Evolutionary conservation across 2,797 vertebrate species (phyloP).

Genomic region (Malacoraja senta): DNA sequence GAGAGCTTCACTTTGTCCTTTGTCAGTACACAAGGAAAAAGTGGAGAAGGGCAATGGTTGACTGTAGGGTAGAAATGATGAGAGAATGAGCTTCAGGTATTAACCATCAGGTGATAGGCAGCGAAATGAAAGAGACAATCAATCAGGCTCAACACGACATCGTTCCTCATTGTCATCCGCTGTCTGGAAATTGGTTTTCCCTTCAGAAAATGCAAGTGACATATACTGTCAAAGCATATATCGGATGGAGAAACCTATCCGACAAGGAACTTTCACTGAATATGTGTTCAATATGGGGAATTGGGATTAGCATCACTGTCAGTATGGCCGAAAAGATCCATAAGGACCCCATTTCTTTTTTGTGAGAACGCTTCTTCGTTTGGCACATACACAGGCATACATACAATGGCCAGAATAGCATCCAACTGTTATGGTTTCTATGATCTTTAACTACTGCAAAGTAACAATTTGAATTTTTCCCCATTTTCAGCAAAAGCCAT

Average conservation of each 20-base stretch:
- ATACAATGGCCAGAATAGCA: too few relatives aligned
- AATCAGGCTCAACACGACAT: not conserved
- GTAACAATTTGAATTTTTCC: not conserved
- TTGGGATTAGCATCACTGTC: too few relatives aligned
- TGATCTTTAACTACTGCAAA: not conserved
- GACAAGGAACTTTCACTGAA: not conserved
- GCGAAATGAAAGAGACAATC: not conserved
- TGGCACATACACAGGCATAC: too few relatives aligned
- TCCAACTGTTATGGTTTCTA: not conserved
- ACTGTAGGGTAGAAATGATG: not conserved
- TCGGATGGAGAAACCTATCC: not conserved
- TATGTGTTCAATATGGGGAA: not conserved
- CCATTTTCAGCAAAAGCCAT: not conserved
- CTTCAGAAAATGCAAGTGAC: not conserved
- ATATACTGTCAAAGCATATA: too few relatives aligned
- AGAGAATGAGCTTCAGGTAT: not conserved
- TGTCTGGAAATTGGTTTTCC: not conserved
- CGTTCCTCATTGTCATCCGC: not conserved
- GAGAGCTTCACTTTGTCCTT: not conserved
- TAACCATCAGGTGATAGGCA: not conserved
- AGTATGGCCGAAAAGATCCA: too few relatives aligned
- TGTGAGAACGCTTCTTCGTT: too few relatives aligned
- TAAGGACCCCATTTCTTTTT: too few relatives aligned
- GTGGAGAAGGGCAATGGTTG: not conserved
- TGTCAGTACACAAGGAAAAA: not conserved